Evolutionary conservation across 2,113 vertebrate species (phyloP), one percentile per base, ranked within the genome.

Genomic region (Brienomyrus brachyistius): DNA sequence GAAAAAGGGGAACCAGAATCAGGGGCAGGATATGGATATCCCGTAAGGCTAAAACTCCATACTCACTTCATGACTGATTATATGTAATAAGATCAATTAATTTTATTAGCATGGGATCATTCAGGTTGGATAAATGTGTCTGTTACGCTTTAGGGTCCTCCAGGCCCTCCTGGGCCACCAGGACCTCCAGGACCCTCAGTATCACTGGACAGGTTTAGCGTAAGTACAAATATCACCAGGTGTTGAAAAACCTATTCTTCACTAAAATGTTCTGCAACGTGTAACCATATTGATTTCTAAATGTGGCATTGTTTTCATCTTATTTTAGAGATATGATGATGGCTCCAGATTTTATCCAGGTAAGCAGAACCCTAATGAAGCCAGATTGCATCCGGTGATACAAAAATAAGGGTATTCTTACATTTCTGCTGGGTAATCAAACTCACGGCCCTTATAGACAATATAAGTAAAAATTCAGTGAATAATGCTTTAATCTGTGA

Each of bases 1-100:
- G 96, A 97, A 91, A 97, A 97, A 88, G 97, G 97, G 0, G 96
- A 97, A 48, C 92, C 95, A 0, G 95, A 94, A 0, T 1, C 91
- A 85, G 90, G 91, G 0, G 0, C 91, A 0, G 11, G 92, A 0
- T 91, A 91, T 13, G 92, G 94, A 56, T 31, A 91, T 40, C 91
- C 27, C 93, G 97, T 97, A 89, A 96, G 96, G 74, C 35, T 40
- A 19, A 43, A 27, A 43, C 35, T 19, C 74, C 74, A 43, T 6
- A 80, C 15, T 40, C 11, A 77, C 1, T 17, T 77, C 74, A 80
- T 80, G 74, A 80, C 35, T 43, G 15, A 43, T 19, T 43, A 40
- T 80, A 80, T 7, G 19, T 15, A 80, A 43, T 80, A 80, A 77
- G 70, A 80, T 86, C 17, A 54, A 19, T 17, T 40, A 0, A 31